Evolutionary conservation across 2,797 vertebrate genomes (phyloP).

Genomic region (Trachops cirrhosus): DNA sequence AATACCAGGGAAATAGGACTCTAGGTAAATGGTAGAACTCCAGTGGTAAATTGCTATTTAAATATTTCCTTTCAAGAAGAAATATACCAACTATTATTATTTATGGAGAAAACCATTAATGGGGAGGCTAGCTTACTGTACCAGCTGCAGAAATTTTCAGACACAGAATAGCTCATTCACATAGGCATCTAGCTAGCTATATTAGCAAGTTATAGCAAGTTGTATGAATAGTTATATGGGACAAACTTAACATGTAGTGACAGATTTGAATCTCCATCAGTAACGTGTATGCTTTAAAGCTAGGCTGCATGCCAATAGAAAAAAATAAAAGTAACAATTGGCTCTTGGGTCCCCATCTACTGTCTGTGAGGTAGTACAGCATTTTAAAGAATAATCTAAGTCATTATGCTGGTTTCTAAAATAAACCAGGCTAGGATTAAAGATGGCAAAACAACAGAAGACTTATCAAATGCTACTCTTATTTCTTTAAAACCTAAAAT

Average conservation of each 20-base stretch:
- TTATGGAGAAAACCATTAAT: background rate
- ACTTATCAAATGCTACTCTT: background rate
- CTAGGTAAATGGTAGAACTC: background rate
- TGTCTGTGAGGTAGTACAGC: background rate
- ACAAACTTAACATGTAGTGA: constrained; percentile 23
- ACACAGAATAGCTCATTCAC: background rate
- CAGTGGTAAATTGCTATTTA: background rate
- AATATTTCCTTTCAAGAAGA: background rate
- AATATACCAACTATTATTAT: background rate
- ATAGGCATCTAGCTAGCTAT: background rate
- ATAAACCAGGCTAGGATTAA: background rate
- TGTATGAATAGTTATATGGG: constrained; percentile 12
- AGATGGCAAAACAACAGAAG: background rate
- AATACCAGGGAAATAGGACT: background rate
- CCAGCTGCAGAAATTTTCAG: background rate
- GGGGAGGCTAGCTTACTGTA: background rate
- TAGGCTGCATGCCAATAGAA: background rate
- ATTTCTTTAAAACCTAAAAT: constrained; percentile 12
- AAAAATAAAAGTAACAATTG: background rate
- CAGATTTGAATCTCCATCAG: constrained; percentile 15
- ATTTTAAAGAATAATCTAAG: constrained; percentile 20
- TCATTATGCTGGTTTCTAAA: constrained; percentile 22
- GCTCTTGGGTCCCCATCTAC: background rate
- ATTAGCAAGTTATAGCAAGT: constrained; percentile 46
- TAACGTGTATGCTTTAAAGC: constrained; percentile 9